These are phyloP conservation scores for Eutolmus rufibarbis DNA, from an alignment of 2,888 invertebrate genomes.

Conservation along the genomic window DNA sequence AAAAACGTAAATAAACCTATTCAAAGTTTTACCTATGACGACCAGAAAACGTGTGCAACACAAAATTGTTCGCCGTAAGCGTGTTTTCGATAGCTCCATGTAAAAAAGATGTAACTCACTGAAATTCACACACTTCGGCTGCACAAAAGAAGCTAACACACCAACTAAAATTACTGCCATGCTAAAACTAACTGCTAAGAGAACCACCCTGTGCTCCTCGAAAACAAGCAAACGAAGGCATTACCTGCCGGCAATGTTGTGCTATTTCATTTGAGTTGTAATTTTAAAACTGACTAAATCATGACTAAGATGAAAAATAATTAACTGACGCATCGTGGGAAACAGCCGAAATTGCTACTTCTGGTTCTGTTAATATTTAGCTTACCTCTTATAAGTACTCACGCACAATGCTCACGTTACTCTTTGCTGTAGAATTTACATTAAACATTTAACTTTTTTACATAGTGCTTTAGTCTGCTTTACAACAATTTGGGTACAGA, in stretches of 20 bases:
- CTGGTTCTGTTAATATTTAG: neutral
- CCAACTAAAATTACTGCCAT: neutral
- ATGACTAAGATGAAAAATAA: neutral
- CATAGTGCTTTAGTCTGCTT: neutral
- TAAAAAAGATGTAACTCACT: neutral
- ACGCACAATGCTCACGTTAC: neutral
- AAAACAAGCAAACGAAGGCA: neutral
- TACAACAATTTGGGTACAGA: neutral
- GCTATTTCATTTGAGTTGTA: neutral
- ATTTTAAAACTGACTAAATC: neutral
- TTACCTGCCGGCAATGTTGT: neutral
- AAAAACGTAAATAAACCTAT: neutral
- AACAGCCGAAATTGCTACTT: neutral
- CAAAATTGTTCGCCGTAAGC: neutral
- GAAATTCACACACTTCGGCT: neutral
- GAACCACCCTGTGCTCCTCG: neutral
- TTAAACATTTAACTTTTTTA: neutral
- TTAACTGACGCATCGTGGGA: neutral
- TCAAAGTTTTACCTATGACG: conserved; percentile 32
- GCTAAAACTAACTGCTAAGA: neutral
- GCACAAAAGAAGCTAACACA: neutral
- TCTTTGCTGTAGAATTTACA: neutral
- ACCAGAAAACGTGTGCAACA: conserved; percentile 41
- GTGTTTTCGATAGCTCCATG: neutral
- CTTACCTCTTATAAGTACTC: neutral